Percentiles rank a stretch among this genome's conserved stretches.
phyloP scores from a whole-genome alignment of 2,888 invertebrate species.

The Drosophila birchii region DNA sequence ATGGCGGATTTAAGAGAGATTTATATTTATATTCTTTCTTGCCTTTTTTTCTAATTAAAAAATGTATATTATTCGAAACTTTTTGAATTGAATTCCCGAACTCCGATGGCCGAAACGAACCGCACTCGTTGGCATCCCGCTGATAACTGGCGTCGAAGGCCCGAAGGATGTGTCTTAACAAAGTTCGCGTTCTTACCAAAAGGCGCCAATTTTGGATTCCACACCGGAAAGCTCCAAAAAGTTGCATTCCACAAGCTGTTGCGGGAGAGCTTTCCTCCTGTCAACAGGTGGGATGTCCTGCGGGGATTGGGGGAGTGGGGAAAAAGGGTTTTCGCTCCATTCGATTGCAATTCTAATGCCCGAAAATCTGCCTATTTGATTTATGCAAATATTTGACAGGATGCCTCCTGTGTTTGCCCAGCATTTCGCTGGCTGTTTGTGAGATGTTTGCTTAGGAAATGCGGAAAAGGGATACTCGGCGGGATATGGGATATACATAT shows the following conservation, averaged over 20 bases:
- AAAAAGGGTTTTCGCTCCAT: slow-evolving; percentile 5
- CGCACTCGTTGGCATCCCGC: slow-evolving; percentile 65
- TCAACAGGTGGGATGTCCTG: slow-evolving; percentile 59
- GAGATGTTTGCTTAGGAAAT: slow-evolving; percentile 57
- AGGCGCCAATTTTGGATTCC: slow-evolving; percentile 68
- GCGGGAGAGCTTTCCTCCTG: slow-evolving; percentile 28
- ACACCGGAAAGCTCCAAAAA: slow-evolving; percentile 66
- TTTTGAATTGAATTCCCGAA: slow-evolving; percentile 1
- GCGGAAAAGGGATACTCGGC: slow-evolving; percentile 33
- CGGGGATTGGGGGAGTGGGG: background rate
- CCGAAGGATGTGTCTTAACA: slow-evolving; percentile 67
- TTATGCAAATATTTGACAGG: slow-evolving; percentile 66
- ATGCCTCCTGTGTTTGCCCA: slow-evolving; percentile 47
- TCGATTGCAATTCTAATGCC: slow-evolving; percentile 58
- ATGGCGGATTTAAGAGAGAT: background rate
- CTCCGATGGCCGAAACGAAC: slow-evolving; percentile 47
- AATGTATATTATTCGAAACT: slow-evolving; percentile 5
- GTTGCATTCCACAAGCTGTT: slow-evolving; percentile 64
- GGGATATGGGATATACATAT: background rate
- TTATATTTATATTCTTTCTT: background rate
- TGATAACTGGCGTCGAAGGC: slow-evolving; percentile 63
- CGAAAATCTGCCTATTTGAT: slow-evolving; percentile 68
- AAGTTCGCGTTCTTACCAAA: slow-evolving; percentile 69
- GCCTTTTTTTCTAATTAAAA: slow-evolving; percentile 5
- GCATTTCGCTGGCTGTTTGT: slow-evolving; percentile 52